Evolutionary conservation across 2,888 invertebrate species (phyloP).

Genomic region (Brenthis hecate): DNA sequence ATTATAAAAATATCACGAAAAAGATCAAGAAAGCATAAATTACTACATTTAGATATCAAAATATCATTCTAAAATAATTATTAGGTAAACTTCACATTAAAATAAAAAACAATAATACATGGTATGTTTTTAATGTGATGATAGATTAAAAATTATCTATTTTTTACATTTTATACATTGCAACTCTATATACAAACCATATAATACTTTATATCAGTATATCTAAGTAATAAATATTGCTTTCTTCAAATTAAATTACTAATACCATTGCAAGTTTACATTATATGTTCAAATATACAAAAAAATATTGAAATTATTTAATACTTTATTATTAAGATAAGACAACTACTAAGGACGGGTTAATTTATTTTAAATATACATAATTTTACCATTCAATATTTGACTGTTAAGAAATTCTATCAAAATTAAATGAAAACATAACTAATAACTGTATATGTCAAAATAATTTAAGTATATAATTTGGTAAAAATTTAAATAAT

Average conservation of each 20-base stretch:
- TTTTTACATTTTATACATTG: constrained; percentile 43
- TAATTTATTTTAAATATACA: constrained; percentile 22
- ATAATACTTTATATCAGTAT: constrained; percentile 35
- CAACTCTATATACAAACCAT: constrained; percentile 40
- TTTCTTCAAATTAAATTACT: constrained; percentile 36
- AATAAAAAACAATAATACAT: constrained; percentile 20
- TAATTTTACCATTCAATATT: constrained; percentile 9
- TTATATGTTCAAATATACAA: constrained; percentile 23
- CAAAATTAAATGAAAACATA: constrained; percentile 8
- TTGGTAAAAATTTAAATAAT: constrained; percentile 31
- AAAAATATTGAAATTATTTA: constrained; percentile 5
- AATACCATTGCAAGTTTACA: constrained; percentile 24
- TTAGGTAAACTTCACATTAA: background rate
- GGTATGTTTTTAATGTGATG: constrained; percentile 38
- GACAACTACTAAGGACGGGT: constrained; percentile 32
- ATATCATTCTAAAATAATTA: background rate
- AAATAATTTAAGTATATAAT: constrained; percentile 29
- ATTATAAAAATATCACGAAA: background rate
- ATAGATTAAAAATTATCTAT: constrained; percentile 26
- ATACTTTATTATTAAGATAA: constrained; percentile 9
- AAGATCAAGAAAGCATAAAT: background rate
- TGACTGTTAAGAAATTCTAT: constrained; percentile 13
- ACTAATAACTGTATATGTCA: constrained; percentile 1
- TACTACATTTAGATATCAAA: no score
- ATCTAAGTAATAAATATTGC: constrained; percentile 42